Conservation (phyloP, 2,113 vertebrate genomes). For the Sylvietta virens region DNA sequence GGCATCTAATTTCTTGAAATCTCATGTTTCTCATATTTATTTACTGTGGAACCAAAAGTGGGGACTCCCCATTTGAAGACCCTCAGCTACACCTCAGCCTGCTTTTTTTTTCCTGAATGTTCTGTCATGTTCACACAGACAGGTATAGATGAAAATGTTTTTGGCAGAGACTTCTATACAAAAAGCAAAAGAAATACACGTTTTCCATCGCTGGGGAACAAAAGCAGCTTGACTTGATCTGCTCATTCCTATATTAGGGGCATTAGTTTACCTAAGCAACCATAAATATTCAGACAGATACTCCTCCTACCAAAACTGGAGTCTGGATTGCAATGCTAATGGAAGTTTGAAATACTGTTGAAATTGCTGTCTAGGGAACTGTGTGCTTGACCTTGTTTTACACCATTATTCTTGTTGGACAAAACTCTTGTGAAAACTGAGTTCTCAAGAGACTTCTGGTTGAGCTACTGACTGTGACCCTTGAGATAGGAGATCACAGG, state of each 20-base stretch:
- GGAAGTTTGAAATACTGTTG: background rate
- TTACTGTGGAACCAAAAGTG: background rate
- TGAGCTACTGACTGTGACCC: background rate
- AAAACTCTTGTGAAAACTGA: background rate
- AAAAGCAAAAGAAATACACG: background rate
- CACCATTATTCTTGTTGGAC: background rate
- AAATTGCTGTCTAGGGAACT: background rate
- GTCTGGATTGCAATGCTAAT: background rate
- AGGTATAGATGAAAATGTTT: background rate
- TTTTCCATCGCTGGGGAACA: background rate
- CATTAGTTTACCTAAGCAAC: background rate
- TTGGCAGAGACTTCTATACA: background rate
- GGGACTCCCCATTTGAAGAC: background rate
- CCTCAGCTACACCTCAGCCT: background rate
- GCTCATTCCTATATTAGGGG: background rate
- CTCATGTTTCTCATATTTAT: background rate
- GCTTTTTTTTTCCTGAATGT: background rate
- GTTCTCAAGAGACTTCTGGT: constrained; percentile 9
- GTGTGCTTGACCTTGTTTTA: constrained; percentile 2
- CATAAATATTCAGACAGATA: background rate
- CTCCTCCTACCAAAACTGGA: background rate
- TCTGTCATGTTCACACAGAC: background rate
- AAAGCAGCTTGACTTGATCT: background rate
- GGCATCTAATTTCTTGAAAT: background rate
- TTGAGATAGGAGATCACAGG: background rate